A percentile compares a stretch with the other conserved stretches of the same genome.
These are phyloP conservation scores for Diplolepis rosae DNA, from an alignment of 2,888 invertebrate species.

Conservation along the genomic window DNA sequence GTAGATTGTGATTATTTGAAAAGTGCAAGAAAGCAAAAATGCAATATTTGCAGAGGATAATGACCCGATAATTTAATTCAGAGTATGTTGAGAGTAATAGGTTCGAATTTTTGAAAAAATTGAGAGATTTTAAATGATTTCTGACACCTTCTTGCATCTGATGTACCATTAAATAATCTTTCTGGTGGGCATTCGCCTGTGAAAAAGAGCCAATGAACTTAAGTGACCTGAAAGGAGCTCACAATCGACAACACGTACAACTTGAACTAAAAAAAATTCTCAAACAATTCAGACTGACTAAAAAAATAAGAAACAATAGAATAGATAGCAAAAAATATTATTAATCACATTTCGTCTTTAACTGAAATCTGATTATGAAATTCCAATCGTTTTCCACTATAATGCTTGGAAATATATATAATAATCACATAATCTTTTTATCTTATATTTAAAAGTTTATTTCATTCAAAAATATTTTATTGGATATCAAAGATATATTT, in stretches of 20 bases:
- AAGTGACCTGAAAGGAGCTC: slow-evolving; percentile 60
- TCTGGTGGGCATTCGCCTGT: slow-evolving; percentile 40
- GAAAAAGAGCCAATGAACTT: slow-evolving; percentile 68
- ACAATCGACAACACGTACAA: slow-evolving; percentile 35
- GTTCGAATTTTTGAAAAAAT: not conserved
- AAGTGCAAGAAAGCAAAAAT: too few relatives aligned
- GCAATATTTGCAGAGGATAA: too few relatives aligned
- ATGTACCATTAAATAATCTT: slow-evolving; percentile 6
- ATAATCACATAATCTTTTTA: too few relatives aligned
- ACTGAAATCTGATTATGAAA: too few relatives aligned
- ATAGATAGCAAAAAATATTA: too few relatives aligned
- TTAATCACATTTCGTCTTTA: too few relatives aligned
- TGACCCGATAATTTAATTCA: slow-evolving; percentile 5
- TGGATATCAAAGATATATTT: too few relatives aligned
- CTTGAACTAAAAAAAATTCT: not conserved
- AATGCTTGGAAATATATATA: too few relatives aligned
- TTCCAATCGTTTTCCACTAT: too few relatives aligned
- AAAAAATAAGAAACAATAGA: not conserved
- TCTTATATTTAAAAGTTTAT: too few relatives aligned
- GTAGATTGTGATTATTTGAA: too few relatives aligned
- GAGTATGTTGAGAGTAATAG: not conserved
- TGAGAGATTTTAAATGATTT: not conserved
- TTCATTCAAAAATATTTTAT: too few relatives aligned
- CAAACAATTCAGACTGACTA: not conserved
- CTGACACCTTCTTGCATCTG: not conserved